Evolutionary conservation across 2,113 vertebrate species (phyloP).

Genomic region (Pao palembangensis): DNA sequence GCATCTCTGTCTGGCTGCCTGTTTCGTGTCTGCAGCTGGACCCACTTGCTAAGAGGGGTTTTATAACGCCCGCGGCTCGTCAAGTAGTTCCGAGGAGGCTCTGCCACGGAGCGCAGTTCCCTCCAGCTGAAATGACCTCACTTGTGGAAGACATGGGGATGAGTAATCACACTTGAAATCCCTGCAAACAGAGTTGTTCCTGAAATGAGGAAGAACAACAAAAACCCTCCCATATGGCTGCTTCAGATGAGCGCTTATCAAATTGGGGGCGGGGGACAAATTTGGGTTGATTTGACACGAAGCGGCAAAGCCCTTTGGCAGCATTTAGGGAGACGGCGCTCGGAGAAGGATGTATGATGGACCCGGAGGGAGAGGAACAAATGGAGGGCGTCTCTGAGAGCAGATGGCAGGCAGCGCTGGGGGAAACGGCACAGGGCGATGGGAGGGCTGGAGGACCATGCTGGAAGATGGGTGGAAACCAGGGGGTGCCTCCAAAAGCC

Average conservation of each 20-base stretch:
- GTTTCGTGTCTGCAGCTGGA: constrained; percentile 26
- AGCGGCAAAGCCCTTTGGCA: constrained; percentile 23
- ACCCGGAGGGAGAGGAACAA: constrained; percentile 3
- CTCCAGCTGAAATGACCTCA: constrained; percentile 29
- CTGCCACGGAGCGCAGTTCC: constrained; percentile 22
- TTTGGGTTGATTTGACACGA: constrained; percentile 20
- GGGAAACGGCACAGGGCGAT: constrained; percentile 46
- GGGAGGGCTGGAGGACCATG: constrained; percentile 30
- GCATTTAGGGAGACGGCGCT: constrained; percentile 14
- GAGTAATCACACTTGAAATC: constrained; percentile 21
- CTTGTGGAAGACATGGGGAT: constrained; percentile 28
- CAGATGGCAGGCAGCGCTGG: constrained; percentile 62
- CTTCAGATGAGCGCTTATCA: constrained; percentile 27
- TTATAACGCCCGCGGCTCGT: constrained; percentile 20
- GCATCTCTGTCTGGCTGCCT: constrained; percentile 19
- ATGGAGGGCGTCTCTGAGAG: constrained; percentile 39
- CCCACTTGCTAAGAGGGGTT: constrained; percentile 25
- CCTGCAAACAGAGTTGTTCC: not conserved
- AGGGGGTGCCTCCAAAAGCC: constrained; percentile 10
- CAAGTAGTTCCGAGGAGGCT: constrained; percentile 14
- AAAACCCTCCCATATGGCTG: constrained; percentile 40
- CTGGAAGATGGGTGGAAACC: constrained; percentile 3
- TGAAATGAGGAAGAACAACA: constrained; percentile 40
- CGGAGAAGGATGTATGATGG: not conserved
- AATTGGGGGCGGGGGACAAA: constrained; percentile 8